A percentile compares a stretch with the other conserved stretches of the same genome.
Conservation (phyloP, 2,888 invertebrate genomes). For the Erynnis tages region DNA sequence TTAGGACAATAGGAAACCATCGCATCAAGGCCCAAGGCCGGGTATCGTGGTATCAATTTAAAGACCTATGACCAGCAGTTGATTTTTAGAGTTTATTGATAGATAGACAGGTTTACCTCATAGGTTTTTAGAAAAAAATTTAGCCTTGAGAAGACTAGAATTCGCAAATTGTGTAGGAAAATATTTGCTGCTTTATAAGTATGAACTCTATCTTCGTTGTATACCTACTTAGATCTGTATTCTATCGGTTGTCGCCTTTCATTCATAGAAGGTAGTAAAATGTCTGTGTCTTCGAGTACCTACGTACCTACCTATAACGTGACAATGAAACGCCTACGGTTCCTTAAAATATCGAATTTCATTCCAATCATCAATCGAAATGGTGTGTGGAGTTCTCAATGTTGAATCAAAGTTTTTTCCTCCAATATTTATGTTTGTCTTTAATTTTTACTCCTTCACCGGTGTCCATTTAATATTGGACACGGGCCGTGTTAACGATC, state of each 20-base stretch:
- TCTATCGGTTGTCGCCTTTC: conserved; percentile 26
- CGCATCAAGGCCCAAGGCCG: too few species aligned
- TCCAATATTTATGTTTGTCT: conserved; percentile 74
- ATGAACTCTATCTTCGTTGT: background rate
- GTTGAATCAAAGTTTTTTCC: conserved; percentile 69
- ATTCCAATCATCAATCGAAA: conserved; percentile 64
- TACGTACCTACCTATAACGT: conserved; percentile 48
- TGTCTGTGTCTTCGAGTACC: too few species aligned
- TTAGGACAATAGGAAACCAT: too few species aligned
- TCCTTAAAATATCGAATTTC: conserved; percentile 74
- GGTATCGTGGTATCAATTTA: too few species aligned
- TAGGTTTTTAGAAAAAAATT: too few species aligned
- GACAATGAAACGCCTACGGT: conserved; percentile 60
- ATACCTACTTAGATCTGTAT: too few species aligned
- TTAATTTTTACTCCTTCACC: conserved; percentile 76
- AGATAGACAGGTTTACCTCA: too few species aligned
- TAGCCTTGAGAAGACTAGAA: too few species aligned
- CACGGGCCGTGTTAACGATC: conserved; percentile 75
- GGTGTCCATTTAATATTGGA: conserved; percentile 76
- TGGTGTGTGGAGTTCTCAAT: conserved; percentile 46
- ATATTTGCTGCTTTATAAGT: background rate
- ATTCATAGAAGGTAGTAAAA: conserved; percentile 52
- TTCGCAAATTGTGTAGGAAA: too few species aligned
- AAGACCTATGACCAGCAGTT: too few species aligned
- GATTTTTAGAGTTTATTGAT: too few species aligned